These are phyloP conservation scores for Drosophila pseudoobscura DNA, from an alignment of 1,140 invertebrate species.

Conservation along the genomic window DNA sequence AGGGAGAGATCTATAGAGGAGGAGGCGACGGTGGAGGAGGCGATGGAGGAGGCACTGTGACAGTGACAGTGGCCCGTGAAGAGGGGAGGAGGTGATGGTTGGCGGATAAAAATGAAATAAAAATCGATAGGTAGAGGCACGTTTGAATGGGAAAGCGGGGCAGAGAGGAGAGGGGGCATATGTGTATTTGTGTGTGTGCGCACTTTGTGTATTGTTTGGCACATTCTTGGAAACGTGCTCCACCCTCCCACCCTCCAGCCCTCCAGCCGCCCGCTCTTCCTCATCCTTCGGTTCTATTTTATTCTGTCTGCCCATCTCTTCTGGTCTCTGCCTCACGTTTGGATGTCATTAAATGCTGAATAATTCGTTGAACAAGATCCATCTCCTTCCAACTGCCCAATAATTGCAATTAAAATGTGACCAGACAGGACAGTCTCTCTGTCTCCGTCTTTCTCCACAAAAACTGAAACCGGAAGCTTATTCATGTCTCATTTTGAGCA, in stretches of 20 bases:
- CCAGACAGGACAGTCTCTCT: too few relatives aligned
- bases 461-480: too few relatives aligned
- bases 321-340: conserved; percentile 20
- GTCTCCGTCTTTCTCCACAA: too few relatives aligned
- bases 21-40: too few relatives aligned
- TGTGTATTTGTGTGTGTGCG: neutral
- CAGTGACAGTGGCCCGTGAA: conserved; percentile 18
- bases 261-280: conserved; percentile 9
- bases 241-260: conserved; percentile 39
- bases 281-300: conserved; percentile 6
- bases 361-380: conserved; percentile 36
- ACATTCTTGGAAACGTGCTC: conserved; percentile 66
- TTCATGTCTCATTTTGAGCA: too few relatives aligned
- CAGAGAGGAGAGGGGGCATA: conserved; percentile 7
- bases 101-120: conserved; percentile 80
- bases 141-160: conserved; percentile 46
- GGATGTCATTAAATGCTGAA: conserved; percentile 45
- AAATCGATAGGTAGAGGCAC: conserved; percentile 78
- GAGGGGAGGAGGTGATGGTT: conserved; percentile 7
- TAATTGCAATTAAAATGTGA: conserved; percentile 18
- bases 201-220: conserved; percentile 47
- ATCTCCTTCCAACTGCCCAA: neutral
- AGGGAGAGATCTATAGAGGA: too few relatives aligned
- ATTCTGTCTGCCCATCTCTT: conserved; percentile 19
- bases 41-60: neutral